A percentile compares a stretch with the other conserved stretches of the same genome.
phyloP scores from a whole-genome alignment of 2,113 vertebrate genomes.

The Microcebus tavaratra region DNA sequence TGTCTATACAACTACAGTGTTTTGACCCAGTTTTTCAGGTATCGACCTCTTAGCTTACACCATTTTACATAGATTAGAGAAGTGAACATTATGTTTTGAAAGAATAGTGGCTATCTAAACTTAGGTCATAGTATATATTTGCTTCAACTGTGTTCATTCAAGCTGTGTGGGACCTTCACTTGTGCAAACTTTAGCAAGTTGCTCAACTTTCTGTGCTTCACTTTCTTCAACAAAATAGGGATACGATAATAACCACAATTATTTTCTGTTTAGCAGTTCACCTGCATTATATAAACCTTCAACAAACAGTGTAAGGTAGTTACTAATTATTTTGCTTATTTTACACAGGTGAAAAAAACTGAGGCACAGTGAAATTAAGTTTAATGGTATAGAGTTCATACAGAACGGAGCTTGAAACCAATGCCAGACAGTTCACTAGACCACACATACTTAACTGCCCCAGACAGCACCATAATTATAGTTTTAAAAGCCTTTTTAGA shows the following conservation, averaged over 20 bases:
- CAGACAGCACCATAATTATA: background rate
- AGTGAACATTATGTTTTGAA: background rate
- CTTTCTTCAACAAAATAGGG: background rate
- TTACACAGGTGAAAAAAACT: background rate
- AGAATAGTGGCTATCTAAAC: background rate
- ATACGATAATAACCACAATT: background rate
- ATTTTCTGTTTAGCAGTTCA: background rate
- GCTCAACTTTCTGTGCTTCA: background rate
- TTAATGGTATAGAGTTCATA: background rate
- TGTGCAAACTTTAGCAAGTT: background rate
- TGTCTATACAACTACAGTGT: background rate
- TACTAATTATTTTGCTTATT: background rate
- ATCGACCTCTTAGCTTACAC: background rate
- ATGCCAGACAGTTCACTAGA: background rate
- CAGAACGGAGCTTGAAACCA: background rate
- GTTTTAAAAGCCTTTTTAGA: background rate
- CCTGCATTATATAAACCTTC: background rate
- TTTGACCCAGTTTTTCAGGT: background rate
- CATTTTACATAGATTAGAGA: background rate
- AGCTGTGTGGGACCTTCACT: too few species aligned
- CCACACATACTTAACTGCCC: accelerated
- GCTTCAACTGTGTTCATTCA: background rate
- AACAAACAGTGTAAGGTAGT: background rate
- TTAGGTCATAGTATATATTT: background rate
- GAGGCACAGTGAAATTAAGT: background rate